Base-by-base conservation (phyloP, 1,140 invertebrate genomes). In the Steinernema khuongi region DNA sequence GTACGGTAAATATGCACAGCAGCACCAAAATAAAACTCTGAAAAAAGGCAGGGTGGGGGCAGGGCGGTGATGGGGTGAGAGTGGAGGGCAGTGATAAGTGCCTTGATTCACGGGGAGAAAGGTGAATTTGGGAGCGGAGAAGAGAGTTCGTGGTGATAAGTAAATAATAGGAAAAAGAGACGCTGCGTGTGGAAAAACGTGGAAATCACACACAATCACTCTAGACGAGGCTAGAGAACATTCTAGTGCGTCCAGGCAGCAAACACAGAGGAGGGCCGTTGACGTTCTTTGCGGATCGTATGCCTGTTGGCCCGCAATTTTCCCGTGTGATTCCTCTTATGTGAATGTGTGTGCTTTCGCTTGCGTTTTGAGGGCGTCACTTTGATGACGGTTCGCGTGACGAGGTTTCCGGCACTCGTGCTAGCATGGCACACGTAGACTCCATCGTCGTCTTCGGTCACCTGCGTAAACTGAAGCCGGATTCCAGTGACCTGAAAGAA, bases 361-460 rank as follows among this genome's bases (percentile, higher is more conserved):
- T 83, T 83, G 79, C 81, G 82, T 83, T 83, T 83, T 72, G 73
- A 74, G 17, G 74, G 29, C 19, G 82, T 82, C 19, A 85, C 79
- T 50, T 79, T 84, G 44, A 85, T 75, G 14, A 81, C 70, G 7
- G 82, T 75, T 11, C 68, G 44, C 0, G 83, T 81, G 32, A 81
- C 77, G 14, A 84, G 74, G 18, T 73, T 66, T 19, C 83, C 83
- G 17, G 74, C 79, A 17, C 74, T 80, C 22, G 79, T 79, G 32
- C 71, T 71, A 1, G 78, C 81, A 11, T 68, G 60, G 69, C 83
- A 84, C n/a, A 72, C 32, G 68, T 84, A 84, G 26, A 74, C 79
- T 36, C 83, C 83, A n/a, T 80, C 77, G 70, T 84, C 75, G 19
- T 84, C 83, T 50, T 79, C 75, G 14, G 71, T 74, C 41, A 84